Conservation (phyloP, 2,113 vertebrate genomes). For the Todiramphus chloris region DNA sequence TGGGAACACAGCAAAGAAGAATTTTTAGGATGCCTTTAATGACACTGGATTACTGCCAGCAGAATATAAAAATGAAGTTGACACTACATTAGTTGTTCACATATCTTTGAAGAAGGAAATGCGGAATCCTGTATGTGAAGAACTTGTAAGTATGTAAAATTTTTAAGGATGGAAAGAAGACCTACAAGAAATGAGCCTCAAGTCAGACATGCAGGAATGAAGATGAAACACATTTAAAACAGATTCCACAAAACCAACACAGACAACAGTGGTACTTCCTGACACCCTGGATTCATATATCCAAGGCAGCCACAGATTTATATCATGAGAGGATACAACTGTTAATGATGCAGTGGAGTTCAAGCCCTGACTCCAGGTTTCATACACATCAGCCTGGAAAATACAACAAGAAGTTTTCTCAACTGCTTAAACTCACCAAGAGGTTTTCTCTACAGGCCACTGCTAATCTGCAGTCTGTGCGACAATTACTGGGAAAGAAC, state of each 20-base stretch:
- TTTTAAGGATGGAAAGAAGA: background rate
- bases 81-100: background rate
- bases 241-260: background rate
- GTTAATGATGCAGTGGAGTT: background rate
- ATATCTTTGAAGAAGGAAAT: background rate
- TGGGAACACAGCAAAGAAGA: background rate
- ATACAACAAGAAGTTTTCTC: background rate
- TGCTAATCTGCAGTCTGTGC: background rate
- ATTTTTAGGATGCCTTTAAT: background rate
- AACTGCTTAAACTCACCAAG: background rate
- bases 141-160: background rate
- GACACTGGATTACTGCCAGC: background rate
- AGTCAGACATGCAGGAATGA: background rate
- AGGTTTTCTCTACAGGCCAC: background rate
- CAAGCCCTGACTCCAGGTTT: conserved; percentile 14
- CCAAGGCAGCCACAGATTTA: conserved; percentile 13
- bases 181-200: background rate
- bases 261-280: background rate
- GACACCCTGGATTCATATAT: background rate
- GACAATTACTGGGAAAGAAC: background rate
- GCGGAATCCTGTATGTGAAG: background rate
- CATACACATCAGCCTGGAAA: background rate
- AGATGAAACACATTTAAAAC: background rate
- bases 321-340: background rate
- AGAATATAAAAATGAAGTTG: background rate